Evolutionary conservation across 2,888 invertebrate genomes (phyloP).

Genomic region (Chrysolina oricalcia): DNA sequence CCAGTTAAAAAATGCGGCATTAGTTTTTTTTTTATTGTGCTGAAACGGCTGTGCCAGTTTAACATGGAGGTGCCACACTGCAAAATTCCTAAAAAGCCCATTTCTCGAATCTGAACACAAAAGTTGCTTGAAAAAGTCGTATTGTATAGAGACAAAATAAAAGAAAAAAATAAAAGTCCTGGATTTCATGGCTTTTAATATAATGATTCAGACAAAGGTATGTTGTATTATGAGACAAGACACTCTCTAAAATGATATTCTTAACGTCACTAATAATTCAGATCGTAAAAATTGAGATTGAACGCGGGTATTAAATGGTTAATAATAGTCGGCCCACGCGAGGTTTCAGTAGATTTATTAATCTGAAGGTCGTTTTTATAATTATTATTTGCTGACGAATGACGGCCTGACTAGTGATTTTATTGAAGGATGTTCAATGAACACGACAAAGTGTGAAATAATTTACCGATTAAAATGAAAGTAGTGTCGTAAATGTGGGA

Average conservation of each 20-base stretch:
- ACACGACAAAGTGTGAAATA: constrained; percentile 4
- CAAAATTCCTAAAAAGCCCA: too few relatives aligned
- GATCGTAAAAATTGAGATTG: not conserved
- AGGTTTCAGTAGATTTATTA: constrained; percentile 20
- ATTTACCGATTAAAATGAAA: not conserved
- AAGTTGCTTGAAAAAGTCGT: too few relatives aligned
- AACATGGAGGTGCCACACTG: too few relatives aligned
- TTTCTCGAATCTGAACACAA: too few relatives aligned
- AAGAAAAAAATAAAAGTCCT: too few relatives aligned
- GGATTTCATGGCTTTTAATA: too few relatives aligned
- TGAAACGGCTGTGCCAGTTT: too few relatives aligned
- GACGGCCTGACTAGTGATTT: not conserved
- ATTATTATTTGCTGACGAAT: not conserved
- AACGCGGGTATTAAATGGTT: not conserved
- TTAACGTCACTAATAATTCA: not conserved
- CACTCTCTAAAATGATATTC: not conserved
- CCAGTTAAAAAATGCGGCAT: too few relatives aligned
- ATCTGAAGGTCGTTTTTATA: constrained; percentile 30
- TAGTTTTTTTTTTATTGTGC: too few relatives aligned
- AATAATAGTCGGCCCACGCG: not conserved
- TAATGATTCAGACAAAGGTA: too few relatives aligned
- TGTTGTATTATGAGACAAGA: not conserved
- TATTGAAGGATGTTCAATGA: not conserved
- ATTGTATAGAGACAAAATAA: too few relatives aligned
- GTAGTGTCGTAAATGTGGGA: not conserved